Conservation (phyloP, 2,797 vertebrate genomes). For the Paramormyrops hopkinsi region DNA sequence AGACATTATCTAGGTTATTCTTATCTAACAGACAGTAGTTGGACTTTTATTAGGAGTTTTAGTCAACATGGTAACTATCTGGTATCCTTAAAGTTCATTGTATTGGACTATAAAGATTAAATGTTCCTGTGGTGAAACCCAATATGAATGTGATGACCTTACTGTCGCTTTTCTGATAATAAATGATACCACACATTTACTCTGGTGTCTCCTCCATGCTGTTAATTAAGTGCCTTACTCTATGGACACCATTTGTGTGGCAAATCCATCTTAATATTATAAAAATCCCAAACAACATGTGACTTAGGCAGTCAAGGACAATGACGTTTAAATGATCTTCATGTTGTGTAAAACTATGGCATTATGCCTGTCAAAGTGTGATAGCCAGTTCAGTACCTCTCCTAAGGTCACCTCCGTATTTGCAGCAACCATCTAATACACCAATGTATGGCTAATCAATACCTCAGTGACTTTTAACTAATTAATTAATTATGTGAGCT, state of each 20-base stretch:
- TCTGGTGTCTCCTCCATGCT: neutral
- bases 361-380: neutral
- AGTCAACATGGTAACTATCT: conserved; percentile 43
- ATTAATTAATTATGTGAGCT: neutral
- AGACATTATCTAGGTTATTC: conserved; percentile 25
- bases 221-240: neutral
- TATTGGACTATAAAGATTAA: conserved; percentile 31
- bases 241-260: neutral
- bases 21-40: conserved; percentile 38
- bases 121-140: conserved; percentile 45
- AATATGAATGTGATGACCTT: conserved; percentile 55
- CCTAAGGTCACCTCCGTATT: neutral
- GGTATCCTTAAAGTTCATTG: conserved; percentile 38
- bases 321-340: neutral
- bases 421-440: neutral
- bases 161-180: conserved; percentile 63
- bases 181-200: conserved; percentile 48
- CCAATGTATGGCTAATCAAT: neutral
- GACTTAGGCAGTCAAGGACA: neutral
- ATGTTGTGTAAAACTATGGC: neutral
- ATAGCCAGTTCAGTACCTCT: neutral
- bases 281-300: neutral
- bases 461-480: neutral
- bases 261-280: neutral
- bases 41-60: conserved; percentile 52